Percentiles rank a stretch among this genome's conserved stretches.
Evolutionary conservation across 2,113 vertebrate genomes (phyloP).

Genomic region (Vireo altiloquus): DNA sequence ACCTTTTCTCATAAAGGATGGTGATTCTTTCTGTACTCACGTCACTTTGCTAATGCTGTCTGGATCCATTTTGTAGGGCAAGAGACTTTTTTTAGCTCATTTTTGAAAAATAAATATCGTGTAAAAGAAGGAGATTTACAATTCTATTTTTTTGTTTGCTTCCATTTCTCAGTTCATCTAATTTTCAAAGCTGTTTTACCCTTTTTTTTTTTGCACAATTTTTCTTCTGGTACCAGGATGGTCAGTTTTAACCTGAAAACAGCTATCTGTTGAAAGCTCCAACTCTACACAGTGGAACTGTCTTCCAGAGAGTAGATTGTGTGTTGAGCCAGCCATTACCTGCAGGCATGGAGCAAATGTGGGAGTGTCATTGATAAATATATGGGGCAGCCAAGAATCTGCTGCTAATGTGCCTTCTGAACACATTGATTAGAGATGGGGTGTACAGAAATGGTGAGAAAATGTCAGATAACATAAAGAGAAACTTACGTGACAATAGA

Average conservation of each 20-base stretch:
- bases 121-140: neutral
- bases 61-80: neutral
- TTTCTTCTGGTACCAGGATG: neutral
- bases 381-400: neutral
- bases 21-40: neutral
- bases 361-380: neutral
- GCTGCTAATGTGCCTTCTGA: neutral
- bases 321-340: neutral
- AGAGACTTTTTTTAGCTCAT: neutral
- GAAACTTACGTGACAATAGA: neutral
- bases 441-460: neutral
- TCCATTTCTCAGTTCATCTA: neutral
- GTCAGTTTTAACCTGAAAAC: neutral
- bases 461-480: neutral
- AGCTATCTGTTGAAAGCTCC: neutral
- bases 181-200: neutral
- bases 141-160: rapidly evolving
- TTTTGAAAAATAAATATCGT: neutral
- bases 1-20: neutral
- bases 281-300: neutral
- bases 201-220: neutral
- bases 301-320: neutral
- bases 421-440: neutral
- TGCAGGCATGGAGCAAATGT: neutral
- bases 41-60: neutral